Conservation (phyloP, 2,888 invertebrate species). For the Gymnoscelis rufifasciata region DNA sequence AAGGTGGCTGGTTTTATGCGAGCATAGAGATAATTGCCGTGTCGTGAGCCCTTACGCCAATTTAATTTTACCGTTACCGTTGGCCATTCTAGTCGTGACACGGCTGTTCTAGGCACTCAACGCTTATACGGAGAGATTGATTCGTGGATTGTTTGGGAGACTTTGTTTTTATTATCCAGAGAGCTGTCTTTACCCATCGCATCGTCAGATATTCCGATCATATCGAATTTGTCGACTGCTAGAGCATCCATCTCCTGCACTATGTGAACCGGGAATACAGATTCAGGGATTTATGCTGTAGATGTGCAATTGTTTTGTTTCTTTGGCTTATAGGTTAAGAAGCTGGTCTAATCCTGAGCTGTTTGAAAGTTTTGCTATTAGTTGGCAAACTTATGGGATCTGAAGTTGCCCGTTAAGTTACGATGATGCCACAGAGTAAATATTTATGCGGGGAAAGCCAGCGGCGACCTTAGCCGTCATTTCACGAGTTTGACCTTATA, state of each 20-base stretch:
- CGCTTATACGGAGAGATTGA: constrained; percentile 16
- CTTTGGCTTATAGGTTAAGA: background rate
- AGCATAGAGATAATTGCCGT: constrained; percentile 1
- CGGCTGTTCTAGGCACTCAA: constrained; percentile 26
- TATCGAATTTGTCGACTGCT: too few relatives aligned
- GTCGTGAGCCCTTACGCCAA: constrained; percentile 24
- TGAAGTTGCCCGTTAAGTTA: constrained; percentile 23
- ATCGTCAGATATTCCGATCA: too few relatives aligned
- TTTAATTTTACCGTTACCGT: constrained; percentile 24
- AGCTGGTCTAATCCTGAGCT: background rate
- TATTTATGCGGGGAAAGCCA: constrained; percentile 41
- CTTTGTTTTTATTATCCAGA: too few relatives aligned
- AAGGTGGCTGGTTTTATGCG: background rate
- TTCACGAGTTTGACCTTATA: constrained; percentile 47
- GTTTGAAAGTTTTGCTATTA: too few relatives aligned
- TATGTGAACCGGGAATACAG: background rate
- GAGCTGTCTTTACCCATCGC: too few relatives aligned
- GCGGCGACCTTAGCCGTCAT: constrained; percentile 35
- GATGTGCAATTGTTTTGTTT: background rate
- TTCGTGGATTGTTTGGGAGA: background rate
- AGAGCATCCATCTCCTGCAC: background rate
- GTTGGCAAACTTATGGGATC: too few relatives aligned
- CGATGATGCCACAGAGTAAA: too few relatives aligned
- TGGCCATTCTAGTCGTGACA: constrained; percentile 24
- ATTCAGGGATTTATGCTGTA: background rate